phyloP scores from a whole-genome alignment of 2,888 invertebrate species.

The Phrixothrix hirtus region DNA sequence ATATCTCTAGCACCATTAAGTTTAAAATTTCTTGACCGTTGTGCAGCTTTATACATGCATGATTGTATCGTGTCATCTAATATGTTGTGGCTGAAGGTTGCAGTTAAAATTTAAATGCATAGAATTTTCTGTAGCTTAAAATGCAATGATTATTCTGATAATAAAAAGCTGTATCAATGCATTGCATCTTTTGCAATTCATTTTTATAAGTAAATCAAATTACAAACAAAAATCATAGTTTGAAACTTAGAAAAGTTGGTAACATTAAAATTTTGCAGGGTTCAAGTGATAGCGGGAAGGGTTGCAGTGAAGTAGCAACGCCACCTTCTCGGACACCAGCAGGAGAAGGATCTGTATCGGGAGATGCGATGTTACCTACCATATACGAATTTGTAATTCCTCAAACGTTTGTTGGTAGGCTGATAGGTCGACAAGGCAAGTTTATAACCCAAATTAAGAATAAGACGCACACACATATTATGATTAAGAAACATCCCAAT shows the following conservation, averaged over 20 bases:
- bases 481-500: conserved; percentile 77
- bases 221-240: too few relatives aligned
- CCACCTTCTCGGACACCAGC: conserved; percentile 62
- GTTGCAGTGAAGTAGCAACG: conserved; percentile 72
- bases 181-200: too few relatives aligned
- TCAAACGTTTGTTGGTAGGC: conserved; percentile 76
- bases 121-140: too few relatives aligned
- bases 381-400: conserved; percentile 77
- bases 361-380: conserved; percentile 50
- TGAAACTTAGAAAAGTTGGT: too few relatives aligned
- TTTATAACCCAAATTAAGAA: conserved; percentile 81
- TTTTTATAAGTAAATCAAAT: neutral
- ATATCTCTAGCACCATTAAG: too few relatives aligned
- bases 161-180: too few relatives aligned
- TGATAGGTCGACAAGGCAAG: conserved; percentile 83
- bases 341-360: conserved; percentile 55
- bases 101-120: too few relatives aligned
- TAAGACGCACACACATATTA: conserved; percentile 77
- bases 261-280: conserved; percentile 61
- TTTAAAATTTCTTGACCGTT: too few relatives aligned
- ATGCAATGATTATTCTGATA: too few relatives aligned
- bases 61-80: too few relatives aligned
- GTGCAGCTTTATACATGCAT: too few relatives aligned
- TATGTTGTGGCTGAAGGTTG: too few relatives aligned
- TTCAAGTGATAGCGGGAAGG: conserved; percentile 84